These are phyloP conservation scores for Drosophila tsacasi DNA, from an alignment of 1,140 invertebrate species.

Conservation along the genomic window DNA sequence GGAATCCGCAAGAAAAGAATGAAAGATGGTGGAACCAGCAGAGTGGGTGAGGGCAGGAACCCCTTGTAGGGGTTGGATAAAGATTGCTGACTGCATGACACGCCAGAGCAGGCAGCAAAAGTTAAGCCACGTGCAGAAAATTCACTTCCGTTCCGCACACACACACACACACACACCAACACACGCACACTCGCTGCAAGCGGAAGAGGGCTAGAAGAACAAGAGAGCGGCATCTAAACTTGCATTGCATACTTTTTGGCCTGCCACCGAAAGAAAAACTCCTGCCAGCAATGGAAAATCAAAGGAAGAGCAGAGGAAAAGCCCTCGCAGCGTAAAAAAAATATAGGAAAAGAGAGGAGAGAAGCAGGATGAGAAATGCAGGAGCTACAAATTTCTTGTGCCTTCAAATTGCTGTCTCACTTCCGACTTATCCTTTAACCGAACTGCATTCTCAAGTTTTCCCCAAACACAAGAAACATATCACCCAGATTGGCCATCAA, in stretches of 20 bases:
- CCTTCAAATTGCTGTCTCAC: conserved; percentile 34
- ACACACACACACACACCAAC: conserved; percentile 3
- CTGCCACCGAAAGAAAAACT: conserved; percentile 45
- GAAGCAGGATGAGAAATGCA: conserved; percentile 10
- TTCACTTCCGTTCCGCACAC: conserved; percentile 52
- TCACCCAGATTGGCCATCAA: conserved; percentile 29
- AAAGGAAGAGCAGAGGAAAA: conserved; percentile 12
- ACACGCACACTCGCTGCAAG: conserved; percentile 8
- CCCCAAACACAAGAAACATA: conserved; percentile 9
- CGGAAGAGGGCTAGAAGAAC: conserved; percentile 16
- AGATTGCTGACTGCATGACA: conserved; percentile 59
- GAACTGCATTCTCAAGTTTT: conserved; percentile 23
- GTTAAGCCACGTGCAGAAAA: conserved; percentile 73
- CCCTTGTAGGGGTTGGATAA: conserved; percentile 21
- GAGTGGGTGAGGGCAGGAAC: background rate
- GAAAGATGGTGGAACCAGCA: conserved; percentile 9
- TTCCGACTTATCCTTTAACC: conserved; percentile 3
- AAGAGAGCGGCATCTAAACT: conserved; percentile 56
- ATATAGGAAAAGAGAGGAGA: background rate
- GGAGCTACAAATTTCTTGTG: conserved; percentile 38
- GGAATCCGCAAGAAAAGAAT: conserved; percentile 49
- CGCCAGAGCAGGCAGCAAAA: conserved; percentile 61
- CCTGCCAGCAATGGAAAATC: conserved; percentile 28
- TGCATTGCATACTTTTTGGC: conserved; percentile 61
- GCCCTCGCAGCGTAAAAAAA: background rate